These are phyloP conservation scores for Apodemia hepburni DNA, from an alignment of 2,888 invertebrate species.

Conservation along the genomic window DNA sequence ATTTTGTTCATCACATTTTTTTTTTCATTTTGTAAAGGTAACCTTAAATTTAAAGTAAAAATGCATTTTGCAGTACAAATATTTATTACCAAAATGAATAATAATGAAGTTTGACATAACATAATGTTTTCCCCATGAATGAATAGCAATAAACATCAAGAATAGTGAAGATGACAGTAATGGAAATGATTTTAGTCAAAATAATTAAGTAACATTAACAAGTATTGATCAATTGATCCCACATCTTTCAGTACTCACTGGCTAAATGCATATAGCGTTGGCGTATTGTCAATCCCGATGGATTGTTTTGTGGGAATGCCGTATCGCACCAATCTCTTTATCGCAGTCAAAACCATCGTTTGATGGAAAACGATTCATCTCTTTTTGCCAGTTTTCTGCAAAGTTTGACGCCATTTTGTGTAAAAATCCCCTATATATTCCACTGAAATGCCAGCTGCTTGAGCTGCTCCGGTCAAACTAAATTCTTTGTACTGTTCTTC, in stretches of 20 bases:
- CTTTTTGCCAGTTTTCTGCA: constrained; percentile 69
- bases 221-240: constrained; percentile 11
- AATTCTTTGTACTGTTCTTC: constrained; percentile 82
- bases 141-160: constrained; percentile 7
- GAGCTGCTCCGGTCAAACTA: constrained; percentile 88
- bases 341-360: constrained; percentile 45
- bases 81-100: constrained; percentile 23
- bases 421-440: constrained; percentile 92
- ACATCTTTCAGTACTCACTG: constrained; percentile 12
- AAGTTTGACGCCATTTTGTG: constrained; percentile 90
- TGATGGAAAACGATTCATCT: constrained; percentile 53
- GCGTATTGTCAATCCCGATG: constrained; percentile 9
- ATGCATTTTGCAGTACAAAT: constrained; percentile 20
- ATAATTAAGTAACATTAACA: constrained; percentile 10
- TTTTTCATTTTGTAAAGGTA: constrained; percentile 14
- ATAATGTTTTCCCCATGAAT: constrained; percentile 8
- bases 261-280: constrained; percentile 11
- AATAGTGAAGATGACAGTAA: constrained; percentile 7
- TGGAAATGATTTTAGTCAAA: constrained; percentile 5
- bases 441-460: constrained; percentile 89
- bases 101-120: constrained; percentile 15
- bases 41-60: constrained; percentile 20
- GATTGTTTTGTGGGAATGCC: not conserved
- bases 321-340: not conserved
- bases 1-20: constrained; percentile 15